These are phyloP conservation scores for Lutjanus campechanus DNA, from an alignment of 2,797 vertebrate species.

Conservation along the genomic window DNA sequence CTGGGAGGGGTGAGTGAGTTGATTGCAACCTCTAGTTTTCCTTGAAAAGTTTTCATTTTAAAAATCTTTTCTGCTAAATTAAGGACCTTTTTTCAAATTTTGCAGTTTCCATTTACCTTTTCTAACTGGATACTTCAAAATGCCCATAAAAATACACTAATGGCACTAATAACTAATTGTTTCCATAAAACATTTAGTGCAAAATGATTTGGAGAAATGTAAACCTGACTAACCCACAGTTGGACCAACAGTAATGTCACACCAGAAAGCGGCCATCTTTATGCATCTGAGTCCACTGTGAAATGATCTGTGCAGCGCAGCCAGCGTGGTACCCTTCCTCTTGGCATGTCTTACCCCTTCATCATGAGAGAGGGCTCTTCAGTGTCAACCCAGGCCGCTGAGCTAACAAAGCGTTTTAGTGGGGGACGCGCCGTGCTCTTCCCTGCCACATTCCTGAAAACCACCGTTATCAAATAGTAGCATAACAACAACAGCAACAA, in stretches of 20 bases:
- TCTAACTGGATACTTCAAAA: no score
- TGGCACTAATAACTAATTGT: no score
- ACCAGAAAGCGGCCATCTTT: constrained; percentile 55
- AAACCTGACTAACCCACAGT: background rate
- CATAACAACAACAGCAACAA: constrained; percentile 63
- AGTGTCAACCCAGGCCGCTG: constrained; percentile 90
- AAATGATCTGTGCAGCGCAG: constrained; percentile 21
- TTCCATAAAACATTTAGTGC: background rate
- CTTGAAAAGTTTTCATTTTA: background rate
- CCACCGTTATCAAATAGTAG: constrained; percentile 66
- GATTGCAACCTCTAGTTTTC: no score
- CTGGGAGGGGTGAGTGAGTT: background rate
- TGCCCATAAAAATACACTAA: no score
- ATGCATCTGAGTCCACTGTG: constrained; percentile 36
- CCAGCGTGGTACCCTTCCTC: constrained; percentile 28
- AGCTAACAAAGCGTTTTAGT: constrained; percentile 92
- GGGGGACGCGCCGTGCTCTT: constrained; percentile 89
- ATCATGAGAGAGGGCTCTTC: constrained; percentile 86
- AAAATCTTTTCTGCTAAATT: background rate
- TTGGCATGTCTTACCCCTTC: constrained; percentile 88
- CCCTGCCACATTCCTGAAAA: constrained; percentile 88
- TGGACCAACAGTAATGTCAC: background rate
- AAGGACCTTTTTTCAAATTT: no score
- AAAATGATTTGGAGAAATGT: background rate
- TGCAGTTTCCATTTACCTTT: no score